Base-by-base conservation (phyloP, 1,140 invertebrate species). In the Drosophila pandora region DNA sequence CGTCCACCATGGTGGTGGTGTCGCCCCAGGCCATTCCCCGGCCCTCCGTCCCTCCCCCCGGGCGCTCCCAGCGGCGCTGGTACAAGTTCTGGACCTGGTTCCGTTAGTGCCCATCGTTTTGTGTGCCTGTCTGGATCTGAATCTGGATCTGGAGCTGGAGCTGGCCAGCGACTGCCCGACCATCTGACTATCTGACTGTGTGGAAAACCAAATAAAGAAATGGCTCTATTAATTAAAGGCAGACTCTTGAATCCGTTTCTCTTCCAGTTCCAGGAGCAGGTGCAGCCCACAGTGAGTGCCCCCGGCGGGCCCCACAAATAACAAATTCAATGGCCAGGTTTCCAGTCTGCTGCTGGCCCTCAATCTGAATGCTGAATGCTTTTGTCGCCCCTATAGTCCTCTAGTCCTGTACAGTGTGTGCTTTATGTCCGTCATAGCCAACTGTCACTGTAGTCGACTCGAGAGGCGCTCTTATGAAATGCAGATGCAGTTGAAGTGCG, bases 51-150 rank as follows among this genome's bases (percentile, higher is more conserved):
- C 34, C 32, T 13, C 8, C 22, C 0, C 2, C n/a, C n/a, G 57
- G 37, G 10, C 63, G 30, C 0, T 8, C 13, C 4, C 54, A 54
- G 3, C 63, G 63, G 23, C 50, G 58, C 21, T 78, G 82, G 82
- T 62, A 49, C 23, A 67, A 78, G 23, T 64, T 68, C 2, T 85
- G 82, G 82, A 71, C 65, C 10, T 85, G 82, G 82, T 53, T 87
- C 2, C 62, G 65, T 13, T 87, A 65, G 49, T 22, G 9, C 0
- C 1, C 41, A 43, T 9, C 13, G 13, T 43, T 21, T 43, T 3
- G 3, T 43, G 13, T 43, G 4, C n/a, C 41, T 4, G 17, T 21
- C 17, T 21, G n/a, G n/a, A 43, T 17, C 10, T 41, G 9, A 2
- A 17, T 17, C 17, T 17, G 17, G 17, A 17, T 17, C 17, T 17